Evolutionary conservation across 1,140 invertebrate species (phyloP).

Genomic region (Cyrtorhinus lividipennis): DNA sequence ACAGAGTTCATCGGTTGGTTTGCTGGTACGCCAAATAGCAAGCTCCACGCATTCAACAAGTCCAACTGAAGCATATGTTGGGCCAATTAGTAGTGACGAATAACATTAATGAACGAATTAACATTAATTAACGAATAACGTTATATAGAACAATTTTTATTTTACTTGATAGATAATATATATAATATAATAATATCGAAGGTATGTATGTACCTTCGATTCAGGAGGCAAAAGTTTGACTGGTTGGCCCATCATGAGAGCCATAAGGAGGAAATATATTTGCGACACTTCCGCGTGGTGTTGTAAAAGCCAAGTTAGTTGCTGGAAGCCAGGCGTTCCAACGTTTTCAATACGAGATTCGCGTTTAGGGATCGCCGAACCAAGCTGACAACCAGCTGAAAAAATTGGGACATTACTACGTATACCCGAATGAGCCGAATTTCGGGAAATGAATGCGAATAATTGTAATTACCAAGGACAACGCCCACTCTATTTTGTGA

Average conservation of each 20-base stretch:
- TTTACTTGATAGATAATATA: neutral
- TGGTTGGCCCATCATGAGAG: constrained; percentile 80
- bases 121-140: neutral
- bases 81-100: neutral
- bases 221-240: constrained; percentile 60
- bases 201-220: constrained; percentile 40
- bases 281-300: constrained; percentile 79
- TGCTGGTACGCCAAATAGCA: constrained; percentile 70
- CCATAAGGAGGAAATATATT: constrained; percentile 81
- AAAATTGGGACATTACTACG: neutral
- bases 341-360: constrained; percentile 49
- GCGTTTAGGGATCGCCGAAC: constrained; percentile 26
- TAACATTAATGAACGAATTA: neutral
- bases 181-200: neutral
- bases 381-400: constrained; percentile 28
- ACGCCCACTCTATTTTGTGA: constrained; percentile 63
- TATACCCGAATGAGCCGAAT: neutral
- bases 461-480: constrained; percentile 38
- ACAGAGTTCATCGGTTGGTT: constrained; percentile 56
- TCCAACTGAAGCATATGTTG: constrained; percentile 39
- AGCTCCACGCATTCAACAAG: constrained; percentile 82
- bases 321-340: constrained; percentile 61
- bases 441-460: neutral
- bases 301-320: constrained; percentile 66
- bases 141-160: constrained; percentile 16